Evolutionary conservation across 2,888 invertebrate genomes (phyloP), one percentile per base, ranked within the genome.

Genomic region (Pollenia labialis): DNA sequence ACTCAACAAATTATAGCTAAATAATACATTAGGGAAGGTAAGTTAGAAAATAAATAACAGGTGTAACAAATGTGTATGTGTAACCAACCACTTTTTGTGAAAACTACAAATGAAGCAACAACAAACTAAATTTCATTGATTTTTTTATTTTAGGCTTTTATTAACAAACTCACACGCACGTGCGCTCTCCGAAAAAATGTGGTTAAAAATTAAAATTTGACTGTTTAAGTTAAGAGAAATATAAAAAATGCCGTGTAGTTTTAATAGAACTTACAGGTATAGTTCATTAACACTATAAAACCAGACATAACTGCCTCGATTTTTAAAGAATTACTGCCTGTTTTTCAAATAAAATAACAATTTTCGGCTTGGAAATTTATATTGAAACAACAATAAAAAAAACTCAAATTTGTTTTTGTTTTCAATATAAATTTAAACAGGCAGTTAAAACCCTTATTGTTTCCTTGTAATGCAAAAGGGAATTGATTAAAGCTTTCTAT

Each of bases 41-140:
- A 81, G 46, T 72, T 54, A 48, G 44, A 40, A 10, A 10, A 40
- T 23, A 54, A 60, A 44, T 71, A 72, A 18, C 80, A 81, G 80
- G 80, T 81, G 80, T 56, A 64, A 60, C 64, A 46, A 81, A 71
- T 69, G 32, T 16, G 18, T 74, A 44, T 42, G 58, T 14, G 46
- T 42, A 74, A 60, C 46, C 32, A 18, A 42, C 40, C 40, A 75
- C 50, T 48, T 48, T 32, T 10, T 23, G 12, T 48, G 32, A 50
- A 23, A 75, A 12, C 18, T 18, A 16, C 46, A 48, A 32, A 62
- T 16, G 44, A 69, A 66, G 32, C 2, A 54, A 66, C 18, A 14
- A 54, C 18, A 77, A 52, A 76, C 18, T 32, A 77, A 77, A 56
- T 68, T 77, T 77, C 12, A 80, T 81, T 40, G 80, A 81, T 81